Base-by-base conservation (phyloP, 2,797 vertebrate species). In the Fringilla coelebs region DNA sequence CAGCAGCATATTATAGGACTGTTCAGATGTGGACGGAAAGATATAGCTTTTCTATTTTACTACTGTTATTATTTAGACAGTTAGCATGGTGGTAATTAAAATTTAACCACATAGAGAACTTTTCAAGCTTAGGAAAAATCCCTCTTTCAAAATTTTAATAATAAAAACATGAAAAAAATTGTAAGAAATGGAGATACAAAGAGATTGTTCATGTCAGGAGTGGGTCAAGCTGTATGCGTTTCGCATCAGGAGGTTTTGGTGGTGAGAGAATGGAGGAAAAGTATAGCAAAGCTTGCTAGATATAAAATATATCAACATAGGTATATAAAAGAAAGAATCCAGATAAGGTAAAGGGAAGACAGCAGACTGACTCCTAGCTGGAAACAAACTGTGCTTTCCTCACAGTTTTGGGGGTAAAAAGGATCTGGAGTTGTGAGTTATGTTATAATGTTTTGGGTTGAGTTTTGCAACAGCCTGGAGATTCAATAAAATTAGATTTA, bases 391-490 rank as follows among this genome's bases (percentile, higher is more conserved):
- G 2, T 36, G 3, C 4, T 81, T 76, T 48, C 40, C 11, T 32
- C 12, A 25, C 7, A 15, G n/a, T 75, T 74, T 51, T 28, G 38
- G 9, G 19, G 7, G 12, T 2, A 45, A 45, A 62, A 71, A 15
- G 4, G 3, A 62, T 45, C 13, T 1, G 0, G 3, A 18, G 8
- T 49, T 78, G 9, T 70, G 21, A 31, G 13, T 48, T 71, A 19
- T 46, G 8, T 32, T 32, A 32, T 57, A 31, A 7, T 38, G 32
- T 17, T 84, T 85, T 62, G 21, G 5, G 19, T 7, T 67, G 13
- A 78, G 10, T 6, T 89, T 78, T 82, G 24, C 15, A 78, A 55
- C 9, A 16, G 18, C 26, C 25, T 70, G 32, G 19, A 48, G 31
- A 63, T 34, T 31, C 6, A 10, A 34, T 66, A 74, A 70, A 62